A percentile compares a stretch with the other conserved stretches of the same genome.
These are phyloP conservation scores for Yoshiicerus persimilis DNA, from an alignment of 1,140 invertebrate genomes.

Conservation along the genomic window DNA sequence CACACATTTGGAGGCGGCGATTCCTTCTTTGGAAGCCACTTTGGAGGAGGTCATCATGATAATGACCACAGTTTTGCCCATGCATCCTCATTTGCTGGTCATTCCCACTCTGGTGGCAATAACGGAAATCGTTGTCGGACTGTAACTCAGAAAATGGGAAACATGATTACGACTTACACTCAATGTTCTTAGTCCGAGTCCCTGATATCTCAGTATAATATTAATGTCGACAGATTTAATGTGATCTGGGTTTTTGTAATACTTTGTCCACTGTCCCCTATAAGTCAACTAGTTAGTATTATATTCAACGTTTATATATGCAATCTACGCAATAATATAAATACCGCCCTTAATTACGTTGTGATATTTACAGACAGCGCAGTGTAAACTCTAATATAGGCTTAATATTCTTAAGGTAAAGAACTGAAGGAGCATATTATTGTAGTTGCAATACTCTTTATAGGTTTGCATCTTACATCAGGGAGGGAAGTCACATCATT, in stretches of 20 bases:
- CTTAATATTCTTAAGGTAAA: background rate
- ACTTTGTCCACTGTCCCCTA: background rate
- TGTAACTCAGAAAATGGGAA: slow-evolving; percentile 55
- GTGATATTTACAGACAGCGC: background rate
- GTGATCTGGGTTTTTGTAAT: background rate
- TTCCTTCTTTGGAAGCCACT: slow-evolving; percentile 51
- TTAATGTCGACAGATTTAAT: background rate
- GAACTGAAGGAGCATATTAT: background rate
- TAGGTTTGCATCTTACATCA: too few relatives aligned
- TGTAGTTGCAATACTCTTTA: too few relatives aligned
- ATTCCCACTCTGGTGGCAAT: background rate
- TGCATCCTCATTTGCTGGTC: background rate
- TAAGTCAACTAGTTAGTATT: background rate
- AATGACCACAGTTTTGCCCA: background rate
- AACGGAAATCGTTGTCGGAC: slow-evolving; percentile 29
- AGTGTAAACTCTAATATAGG: too few relatives aligned
- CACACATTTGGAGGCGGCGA: slow-evolving; percentile 49
- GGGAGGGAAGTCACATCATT: too few relatives aligned
- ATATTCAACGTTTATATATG: too few relatives aligned
- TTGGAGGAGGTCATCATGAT: slow-evolving; percentile 28
- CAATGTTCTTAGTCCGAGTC: slow-evolving; percentile 53
- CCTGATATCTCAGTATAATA: background rate
- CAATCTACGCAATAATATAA: background rate
- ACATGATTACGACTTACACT: slow-evolving; percentile 56
- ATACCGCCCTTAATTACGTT: background rate